Base-by-base conservation (phyloP, 64 coral and sea anemone genomes). In the Cladopsammia gracilis region DNA sequence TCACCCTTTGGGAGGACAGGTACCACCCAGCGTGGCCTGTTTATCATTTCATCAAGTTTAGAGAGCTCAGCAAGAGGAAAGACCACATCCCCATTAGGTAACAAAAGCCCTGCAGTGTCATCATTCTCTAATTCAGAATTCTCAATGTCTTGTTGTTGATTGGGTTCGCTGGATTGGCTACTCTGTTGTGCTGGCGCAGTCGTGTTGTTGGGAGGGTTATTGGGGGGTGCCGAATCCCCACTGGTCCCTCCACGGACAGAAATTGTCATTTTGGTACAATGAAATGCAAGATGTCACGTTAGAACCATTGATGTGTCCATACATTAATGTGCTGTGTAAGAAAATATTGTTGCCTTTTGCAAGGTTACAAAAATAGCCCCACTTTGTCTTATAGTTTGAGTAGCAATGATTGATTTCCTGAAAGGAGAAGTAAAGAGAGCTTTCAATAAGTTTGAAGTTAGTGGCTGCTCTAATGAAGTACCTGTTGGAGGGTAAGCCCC, bases 1-100 rank as follows among this genome's bases (percentile, higher is more conserved):
- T 99, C 98, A 70, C 98, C 95, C 47, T 99, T 99, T 54, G 98
- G 94, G 73, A 99, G 93, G 7, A 99, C 98, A 79, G 98, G 98
- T 23, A 99, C 98, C 76, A 99, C 98, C 98, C 98, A 99, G 19
- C 95, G 72, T 57, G 90, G 94, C 19, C 98, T 95, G 52, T 96
- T 96, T 5, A 99, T 96, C 98, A 99, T 99, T 60, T 99, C 98
- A 89, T 99, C 98, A 13, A 99, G 82, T 71, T 94, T 99, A 13
- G 98, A 77, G 18, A 99, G 94, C 48, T 99, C 98, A 61, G 95
- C 64, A 14, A 92, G 45, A 62, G 98, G 83, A 89, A 94, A 99
- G 49, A 84, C 71, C 16, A 92, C 91, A 20, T 99, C 94, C n/a
- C 98, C 98, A 94, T 96, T 94, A 45, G 93, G 87, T 16, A 91